Base-by-base conservation (phyloP, 2,113 vertebrate genomes). In the Lichenostomus cassidix region DNA sequence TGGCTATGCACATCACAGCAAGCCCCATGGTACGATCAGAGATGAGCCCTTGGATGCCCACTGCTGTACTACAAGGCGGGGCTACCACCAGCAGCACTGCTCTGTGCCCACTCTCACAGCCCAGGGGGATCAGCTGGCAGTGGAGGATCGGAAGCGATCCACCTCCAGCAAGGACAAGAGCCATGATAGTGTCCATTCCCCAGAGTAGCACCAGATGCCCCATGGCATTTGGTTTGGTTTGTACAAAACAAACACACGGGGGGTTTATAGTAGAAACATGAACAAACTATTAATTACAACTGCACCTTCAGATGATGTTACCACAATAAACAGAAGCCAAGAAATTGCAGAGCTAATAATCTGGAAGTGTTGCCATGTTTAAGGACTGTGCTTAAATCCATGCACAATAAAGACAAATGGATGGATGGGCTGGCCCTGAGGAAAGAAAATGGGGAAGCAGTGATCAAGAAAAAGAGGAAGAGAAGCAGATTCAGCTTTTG, bases 331-430 rank as follows among this genome's bases (percentile, higher is more conserved):
- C 21, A 47, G 76, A 83, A 86, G 77, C 62, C 69, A 68, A 53
- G 55, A 90, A 90, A 69, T 60, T 46, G 82, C 86, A 92, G 74
- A 96, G 81, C 50, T 84, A 86, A 87, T 94, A 87, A 94, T 80
- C 89, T 59, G 59, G 44, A 94, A 75, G 67, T 3, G 44, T 62
- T 89, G 79, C n/a, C 70, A 68, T 44, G 27, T 74, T 78, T 90
- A 89, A 91, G 69, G 73, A 31, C 46, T 39, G 25, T 28, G 76
- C 82, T 90, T 67, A 87, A 82, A 56, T 84, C 78, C 8, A 2
- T 31, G 56, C 55, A 44, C 82, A 89, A 59, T 68, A 22, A 73
- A 90, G 82, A 85, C 56, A 41, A 75, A 78, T 29, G 49, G 44
- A 49, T 49, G 44, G 86, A 76, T 52, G 55, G 70, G 35, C 0